phyloP scores from a whole-genome alignment of 2,888 invertebrate genomes.

The Dynastes hyllus region DNA sequence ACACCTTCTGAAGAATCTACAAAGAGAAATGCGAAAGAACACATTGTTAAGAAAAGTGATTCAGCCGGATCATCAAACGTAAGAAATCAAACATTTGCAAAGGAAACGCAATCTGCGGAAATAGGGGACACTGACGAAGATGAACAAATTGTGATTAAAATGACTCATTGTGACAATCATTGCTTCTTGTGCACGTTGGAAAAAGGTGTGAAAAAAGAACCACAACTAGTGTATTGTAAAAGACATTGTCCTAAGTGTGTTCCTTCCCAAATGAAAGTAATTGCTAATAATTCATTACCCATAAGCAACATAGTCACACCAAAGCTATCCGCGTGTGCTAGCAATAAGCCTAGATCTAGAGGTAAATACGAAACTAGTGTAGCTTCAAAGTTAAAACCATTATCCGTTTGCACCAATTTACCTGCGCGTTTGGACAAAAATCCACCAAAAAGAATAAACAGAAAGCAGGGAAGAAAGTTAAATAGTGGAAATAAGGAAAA shows the following conservation, averaged over 20 bases:
- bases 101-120: background rate
- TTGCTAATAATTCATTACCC: background rate
- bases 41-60: background rate
- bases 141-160: background rate
- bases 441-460: background rate
- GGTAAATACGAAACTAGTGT: background rate
- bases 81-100: background rate
- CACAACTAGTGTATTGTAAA: background rate
- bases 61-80: background rate
- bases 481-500: background rate
- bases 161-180: constrained; percentile 1
- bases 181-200: background rate
- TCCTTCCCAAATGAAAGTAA: background rate
- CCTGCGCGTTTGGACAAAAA: background rate
- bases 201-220: background rate
- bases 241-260: background rate
- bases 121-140: background rate
- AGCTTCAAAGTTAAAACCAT: background rate
- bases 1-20: background rate
- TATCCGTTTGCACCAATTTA: background rate
- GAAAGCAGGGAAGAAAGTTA: background rate
- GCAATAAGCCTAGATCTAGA: background rate
- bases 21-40: background rate
- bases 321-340: background rate
- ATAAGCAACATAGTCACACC: background rate